Evolutionary conservation across 2,797 vertebrate genomes (phyloP).

Genomic region (Scarus forsteni): DNA sequence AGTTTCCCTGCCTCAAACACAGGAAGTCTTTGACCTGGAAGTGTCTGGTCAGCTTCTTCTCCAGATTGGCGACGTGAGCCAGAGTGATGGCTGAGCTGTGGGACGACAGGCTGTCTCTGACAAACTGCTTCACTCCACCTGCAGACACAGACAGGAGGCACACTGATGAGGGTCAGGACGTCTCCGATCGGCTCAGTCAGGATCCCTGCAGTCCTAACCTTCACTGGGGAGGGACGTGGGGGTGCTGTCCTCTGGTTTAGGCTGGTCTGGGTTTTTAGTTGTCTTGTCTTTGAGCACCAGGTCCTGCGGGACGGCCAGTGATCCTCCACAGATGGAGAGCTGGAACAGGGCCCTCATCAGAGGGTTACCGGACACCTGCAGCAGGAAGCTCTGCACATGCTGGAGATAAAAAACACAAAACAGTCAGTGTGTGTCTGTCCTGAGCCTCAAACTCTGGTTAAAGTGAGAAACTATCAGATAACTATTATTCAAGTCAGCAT

Average conservation of each 20-base stretch:
- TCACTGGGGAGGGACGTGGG: conserved; percentile 71
- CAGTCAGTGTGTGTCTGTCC: too few species aligned
- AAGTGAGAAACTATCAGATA: too few species aligned
- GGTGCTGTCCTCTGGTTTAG: conserved; percentile 49
- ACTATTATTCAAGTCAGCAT: too few species aligned
- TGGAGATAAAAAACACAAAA: conserved; percentile 40
- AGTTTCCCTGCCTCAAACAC: conserved; percentile 80
- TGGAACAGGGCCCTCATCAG: conserved; percentile 82
- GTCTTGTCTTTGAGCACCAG: conserved; percentile 78
- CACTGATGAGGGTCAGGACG: background rate
- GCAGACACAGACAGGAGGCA: conserved; percentile 32
- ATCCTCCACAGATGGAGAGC: conserved; percentile 85
- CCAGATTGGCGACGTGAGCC: conserved; percentile 71
- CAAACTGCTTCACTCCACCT: conserved; percentile 80
- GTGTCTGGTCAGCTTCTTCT: conserved; percentile 80
- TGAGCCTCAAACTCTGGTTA: too few species aligned
- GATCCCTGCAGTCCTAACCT: conserved; percentile 63
- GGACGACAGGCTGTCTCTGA: conserved; percentile 74
- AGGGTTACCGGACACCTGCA: conserved; percentile 70
- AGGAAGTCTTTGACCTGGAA: conserved; percentile 80
- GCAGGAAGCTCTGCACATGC: conserved; percentile 81
- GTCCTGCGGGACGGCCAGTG: conserved; percentile 81
- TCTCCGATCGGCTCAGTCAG: background rate
- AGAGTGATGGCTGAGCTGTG: conserved; percentile 71
- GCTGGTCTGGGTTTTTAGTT: conserved; percentile 43